Evolutionary conservation across 2,113 vertebrate genomes (phyloP).

Genomic region (Leucoraja erinaceus): DNA sequence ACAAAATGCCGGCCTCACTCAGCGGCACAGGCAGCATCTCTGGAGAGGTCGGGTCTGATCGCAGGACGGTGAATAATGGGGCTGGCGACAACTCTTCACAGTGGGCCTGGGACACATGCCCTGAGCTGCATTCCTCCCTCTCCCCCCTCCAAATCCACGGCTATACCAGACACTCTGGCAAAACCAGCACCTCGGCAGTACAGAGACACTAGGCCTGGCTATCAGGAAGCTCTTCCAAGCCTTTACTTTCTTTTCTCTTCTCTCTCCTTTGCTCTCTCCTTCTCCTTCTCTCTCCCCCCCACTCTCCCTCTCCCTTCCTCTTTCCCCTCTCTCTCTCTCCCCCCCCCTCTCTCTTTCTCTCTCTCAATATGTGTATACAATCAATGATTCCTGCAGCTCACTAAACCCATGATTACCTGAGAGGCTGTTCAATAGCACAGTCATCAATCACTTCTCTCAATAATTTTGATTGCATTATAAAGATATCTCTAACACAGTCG

Average conservation of each 20-base stretch:
- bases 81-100: not conserved
- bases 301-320: not conserved
- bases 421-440: not conserved
- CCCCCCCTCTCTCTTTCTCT: slow-evolving; percentile 48
- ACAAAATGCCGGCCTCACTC: no score
- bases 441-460: not conserved
- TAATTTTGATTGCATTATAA: not conserved
- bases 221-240: no score
- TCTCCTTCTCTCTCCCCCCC: not conserved
- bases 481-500: not conserved
- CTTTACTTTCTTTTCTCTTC: not conserved
- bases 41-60: not conserved
- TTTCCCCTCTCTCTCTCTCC: slow-evolving; percentile 40
- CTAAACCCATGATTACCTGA: not conserved
- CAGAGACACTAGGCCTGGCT: no score
- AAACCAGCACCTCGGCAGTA: no score
- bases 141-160: not conserved
- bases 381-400: not conserved
- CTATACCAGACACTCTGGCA: not conserved
- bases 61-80: not conserved
- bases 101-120: not conserved
- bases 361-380: slow-evolving; percentile 34
- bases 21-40: no score
- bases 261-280: not conserved
- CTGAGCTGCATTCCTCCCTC: not conserved